phyloP scores from a whole-genome alignment of 2,888 invertebrate genomes.

The Drosophila helvetica region DNA sequence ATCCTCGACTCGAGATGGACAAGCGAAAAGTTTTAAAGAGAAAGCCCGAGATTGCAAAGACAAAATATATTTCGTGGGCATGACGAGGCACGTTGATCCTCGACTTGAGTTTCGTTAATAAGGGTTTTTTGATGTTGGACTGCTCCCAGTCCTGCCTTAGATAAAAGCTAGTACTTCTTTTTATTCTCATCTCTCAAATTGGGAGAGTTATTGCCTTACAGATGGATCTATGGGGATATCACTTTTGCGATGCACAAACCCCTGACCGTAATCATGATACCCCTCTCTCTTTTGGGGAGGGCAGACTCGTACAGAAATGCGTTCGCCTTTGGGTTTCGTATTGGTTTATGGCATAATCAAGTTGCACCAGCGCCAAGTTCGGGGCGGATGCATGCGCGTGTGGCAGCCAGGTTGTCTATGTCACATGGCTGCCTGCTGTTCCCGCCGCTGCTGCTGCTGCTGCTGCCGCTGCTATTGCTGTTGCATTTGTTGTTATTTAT shows the following conservation, averaged over 20 bases:
- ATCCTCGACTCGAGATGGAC: no score
- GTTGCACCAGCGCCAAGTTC: conserved; percentile 51
- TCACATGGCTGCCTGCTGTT: conserved; percentile 55
- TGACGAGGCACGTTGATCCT: no score
- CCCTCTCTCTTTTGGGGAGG: background rate
- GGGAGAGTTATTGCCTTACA: no score
- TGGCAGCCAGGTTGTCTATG: conserved; percentile 70
- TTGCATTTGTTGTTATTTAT: conserved; percentile 17
- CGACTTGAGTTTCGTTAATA: no score
- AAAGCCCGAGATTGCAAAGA: no score
- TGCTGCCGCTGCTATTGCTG: conserved; percentile 27
- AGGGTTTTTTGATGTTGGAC: no score
- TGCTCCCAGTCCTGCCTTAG: no score
- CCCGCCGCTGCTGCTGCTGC: no score
- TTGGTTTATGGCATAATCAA: conserved; percentile 71
- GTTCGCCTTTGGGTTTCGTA: conserved; percentile 38
- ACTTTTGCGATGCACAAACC: background rate
- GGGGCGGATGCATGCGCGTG: conserved; percentile 62
- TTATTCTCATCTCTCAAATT: no score
- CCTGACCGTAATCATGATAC: background rate
- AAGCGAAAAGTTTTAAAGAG: no score
- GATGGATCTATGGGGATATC: background rate
- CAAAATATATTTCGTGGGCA: no score
- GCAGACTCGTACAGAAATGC: conserved; percentile 16
- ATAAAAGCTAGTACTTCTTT: no score